phyloP scores from a whole-genome alignment of 92 coral and sea anemone species.

The Montipora capitata region DNA sequence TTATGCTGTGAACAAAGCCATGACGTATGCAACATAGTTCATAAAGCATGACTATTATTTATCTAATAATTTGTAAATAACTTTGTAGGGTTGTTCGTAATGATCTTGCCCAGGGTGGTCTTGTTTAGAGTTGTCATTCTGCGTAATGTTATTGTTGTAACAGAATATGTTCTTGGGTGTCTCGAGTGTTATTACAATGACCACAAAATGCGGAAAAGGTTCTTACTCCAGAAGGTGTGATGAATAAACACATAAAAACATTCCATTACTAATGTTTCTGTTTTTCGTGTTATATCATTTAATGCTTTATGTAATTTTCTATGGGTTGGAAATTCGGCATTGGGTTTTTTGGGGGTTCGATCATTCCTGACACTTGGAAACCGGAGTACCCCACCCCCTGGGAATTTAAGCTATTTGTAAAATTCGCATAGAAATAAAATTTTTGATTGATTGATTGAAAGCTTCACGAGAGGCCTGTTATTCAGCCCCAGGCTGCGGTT shows the following conservation, averaged over 20 bases:
- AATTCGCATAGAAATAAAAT: no score
- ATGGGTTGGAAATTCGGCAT: slow-evolving; percentile 8
- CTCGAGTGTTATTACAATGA: slow-evolving; percentile 19
- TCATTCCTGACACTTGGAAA: no score
- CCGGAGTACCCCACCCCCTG: no score
- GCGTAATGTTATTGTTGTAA: background rate
- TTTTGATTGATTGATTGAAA: no score
- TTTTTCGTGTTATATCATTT: background rate
- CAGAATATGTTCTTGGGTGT: slow-evolving; percentile 22
- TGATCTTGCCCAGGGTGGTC: slow-evolving; percentile 19
- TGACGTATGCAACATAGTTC: background rate
- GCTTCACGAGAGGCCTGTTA: no score
- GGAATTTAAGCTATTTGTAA: no score
- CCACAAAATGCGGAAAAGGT: slow-evolving; percentile 17
- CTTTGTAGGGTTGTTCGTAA: slow-evolving; percentile 24
- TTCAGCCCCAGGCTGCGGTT: no score
- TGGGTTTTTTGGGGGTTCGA: no score
- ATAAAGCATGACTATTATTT: no score
- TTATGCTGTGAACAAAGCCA: slow-evolving; percentile 17
- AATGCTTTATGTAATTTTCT: slow-evolving; percentile 22
- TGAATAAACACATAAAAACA: slow-evolving; percentile 4
- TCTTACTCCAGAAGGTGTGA: slow-evolving; percentile 32
- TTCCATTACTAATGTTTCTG: slow-evolving; percentile 1
- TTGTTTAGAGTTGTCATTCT: slow-evolving; percentile 4
- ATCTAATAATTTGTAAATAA: slow-evolving; percentile 13